A percentile compares a stretch with the other conserved stretches of the same genome.
Conservation (phyloP, 1,140 invertebrate genomes). For the Drosophila chauvacae region DNA sequence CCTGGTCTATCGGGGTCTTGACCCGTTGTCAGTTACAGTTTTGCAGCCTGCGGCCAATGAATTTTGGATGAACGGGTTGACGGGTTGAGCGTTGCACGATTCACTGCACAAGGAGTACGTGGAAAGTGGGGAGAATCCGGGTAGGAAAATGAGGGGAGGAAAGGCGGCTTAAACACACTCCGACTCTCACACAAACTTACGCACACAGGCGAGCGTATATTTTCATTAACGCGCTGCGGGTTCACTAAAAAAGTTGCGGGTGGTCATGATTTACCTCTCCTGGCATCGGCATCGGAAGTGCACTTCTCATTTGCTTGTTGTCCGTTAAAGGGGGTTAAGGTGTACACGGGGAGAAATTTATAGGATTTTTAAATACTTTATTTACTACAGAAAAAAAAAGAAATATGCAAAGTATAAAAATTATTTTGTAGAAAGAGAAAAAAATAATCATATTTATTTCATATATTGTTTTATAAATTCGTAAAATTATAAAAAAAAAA, state of each 20-base stretch:
- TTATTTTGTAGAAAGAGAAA: background rate
- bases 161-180: conserved; percentile 23
- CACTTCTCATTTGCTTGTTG: conserved; percentile 48
- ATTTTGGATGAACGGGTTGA: conserved; percentile 76
- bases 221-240: conserved; percentile 69
- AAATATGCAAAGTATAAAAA: too few relatives aligned
- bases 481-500: background rate
- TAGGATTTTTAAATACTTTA: background rate
- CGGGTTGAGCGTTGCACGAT: conserved; percentile 65
- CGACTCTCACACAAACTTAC: background rate
- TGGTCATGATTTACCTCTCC: conserved; percentile 57
- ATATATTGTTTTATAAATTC: background rate
- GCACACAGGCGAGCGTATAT: conserved; percentile 20
- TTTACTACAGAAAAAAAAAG: background rate
- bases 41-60: conserved; percentile 67
- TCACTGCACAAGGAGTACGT: conserved; percentile 54
- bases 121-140: conserved; percentile 6
- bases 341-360: background rate
- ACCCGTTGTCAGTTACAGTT: conserved; percentile 61
- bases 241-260: conserved; percentile 69
- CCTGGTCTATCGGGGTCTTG: conserved; percentile 36
- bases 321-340: conserved; percentile 11
- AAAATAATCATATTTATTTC: too few relatives aligned
- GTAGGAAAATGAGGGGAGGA: background rate
- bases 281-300: conserved; percentile 27